Evolutionary conservation across 2,888 invertebrate species (phyloP).

Genomic region (Troides helena): DNA sequence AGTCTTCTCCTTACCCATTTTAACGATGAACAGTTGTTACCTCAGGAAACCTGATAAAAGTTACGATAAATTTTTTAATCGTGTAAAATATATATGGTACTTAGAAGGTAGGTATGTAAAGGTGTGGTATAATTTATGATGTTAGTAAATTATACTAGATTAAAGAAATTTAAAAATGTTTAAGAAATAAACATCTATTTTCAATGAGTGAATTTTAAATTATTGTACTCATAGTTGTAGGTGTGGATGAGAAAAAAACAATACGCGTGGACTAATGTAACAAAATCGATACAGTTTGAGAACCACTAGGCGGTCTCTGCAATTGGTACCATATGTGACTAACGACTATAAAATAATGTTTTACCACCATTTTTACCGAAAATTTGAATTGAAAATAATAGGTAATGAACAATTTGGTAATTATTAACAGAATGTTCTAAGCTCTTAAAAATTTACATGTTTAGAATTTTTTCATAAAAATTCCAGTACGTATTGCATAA

Average conservation of each 20-base stretch:
- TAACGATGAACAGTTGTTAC: constrained; percentile 10
- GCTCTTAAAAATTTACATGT: no score
- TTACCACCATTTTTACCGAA: not conserved
- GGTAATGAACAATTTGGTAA: no score
- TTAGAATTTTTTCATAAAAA: no score
- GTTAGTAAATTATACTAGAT: no score
- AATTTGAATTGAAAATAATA: not conserved
- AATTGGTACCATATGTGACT: not conserved
- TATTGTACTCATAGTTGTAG: not conserved
- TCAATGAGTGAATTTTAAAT: no score
- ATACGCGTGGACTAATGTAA: not conserved
- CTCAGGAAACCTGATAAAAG: constrained; percentile 12
- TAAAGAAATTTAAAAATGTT: not conserved
- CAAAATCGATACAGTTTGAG: constrained; percentile 9
- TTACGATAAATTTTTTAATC: not conserved
- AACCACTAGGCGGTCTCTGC: not conserved
- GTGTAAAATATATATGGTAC: no score
- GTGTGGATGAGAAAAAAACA: not conserved
- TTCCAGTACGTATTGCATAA: no score
- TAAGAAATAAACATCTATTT: no score
- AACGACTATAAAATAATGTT: not conserved
- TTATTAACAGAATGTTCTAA: no score
- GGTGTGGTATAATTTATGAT: no score
- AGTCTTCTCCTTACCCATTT: constrained; percentile 98
- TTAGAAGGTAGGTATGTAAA: no score